Conservation (phyloP, 2,888 invertebrate genomes). For the Dicyrtoma fusca region DNA sequence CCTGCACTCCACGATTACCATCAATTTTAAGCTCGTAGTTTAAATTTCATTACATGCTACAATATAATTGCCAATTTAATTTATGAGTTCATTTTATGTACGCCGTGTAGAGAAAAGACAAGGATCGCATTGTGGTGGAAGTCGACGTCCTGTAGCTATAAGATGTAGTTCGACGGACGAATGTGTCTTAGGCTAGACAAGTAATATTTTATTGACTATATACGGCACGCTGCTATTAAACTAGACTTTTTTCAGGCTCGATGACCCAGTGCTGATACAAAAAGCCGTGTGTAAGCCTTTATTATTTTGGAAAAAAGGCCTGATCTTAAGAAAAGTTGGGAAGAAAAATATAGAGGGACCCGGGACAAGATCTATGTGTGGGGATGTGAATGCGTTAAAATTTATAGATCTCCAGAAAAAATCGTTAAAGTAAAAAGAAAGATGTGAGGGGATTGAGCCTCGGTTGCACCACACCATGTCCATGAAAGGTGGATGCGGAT, state of each 20-base stretch:
- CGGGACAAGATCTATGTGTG: conserved; percentile 1
- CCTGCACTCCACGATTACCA: too few species aligned
- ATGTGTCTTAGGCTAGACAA: not conserved
- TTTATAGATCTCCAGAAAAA: conserved; percentile 14
- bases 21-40: not conserved
- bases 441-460: conserved; percentile 10
- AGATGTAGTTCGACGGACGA: too few species aligned
- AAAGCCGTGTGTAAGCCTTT: not conserved
- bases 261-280: too few species aligned
- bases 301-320: conserved; percentile 10
- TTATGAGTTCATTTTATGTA: conserved; percentile 30
- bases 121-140: too few species aligned
- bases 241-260: too few species aligned
- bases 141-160: too few species aligned
- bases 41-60: conserved; percentile 23
- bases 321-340: not conserved
- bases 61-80: conserved; percentile 29
- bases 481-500: not conserved
- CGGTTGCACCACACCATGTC: not conserved
- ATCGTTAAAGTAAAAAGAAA: conserved; percentile 18
- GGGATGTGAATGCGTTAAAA: conserved; percentile 19
- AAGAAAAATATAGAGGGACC: conserved; percentile 5
- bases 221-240: not conserved
- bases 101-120: too few species aligned
- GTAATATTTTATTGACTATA: conserved; percentile 12